Evolutionary conservation across 1,140 invertebrate genomes (phyloP).

Genomic region (Dysdera silvatica): DNA sequence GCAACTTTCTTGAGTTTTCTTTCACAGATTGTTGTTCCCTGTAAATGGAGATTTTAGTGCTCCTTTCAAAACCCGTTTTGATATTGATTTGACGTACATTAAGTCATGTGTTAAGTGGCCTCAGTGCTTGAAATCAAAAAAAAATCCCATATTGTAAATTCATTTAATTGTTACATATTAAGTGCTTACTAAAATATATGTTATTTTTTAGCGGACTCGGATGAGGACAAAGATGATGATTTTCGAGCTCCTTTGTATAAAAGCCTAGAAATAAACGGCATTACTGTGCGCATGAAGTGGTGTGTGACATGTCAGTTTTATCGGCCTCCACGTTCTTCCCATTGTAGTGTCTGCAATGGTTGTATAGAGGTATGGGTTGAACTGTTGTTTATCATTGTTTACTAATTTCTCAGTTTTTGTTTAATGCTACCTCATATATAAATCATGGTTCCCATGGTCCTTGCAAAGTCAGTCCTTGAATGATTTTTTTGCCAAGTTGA

Average conservation of each 20-base stretch:
- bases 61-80: too few relatives aligned
- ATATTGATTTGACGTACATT: too few relatives aligned
- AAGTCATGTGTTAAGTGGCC: too few relatives aligned
- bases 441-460: background rate
- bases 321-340: slow-evolving; percentile 92
- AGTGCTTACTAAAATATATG: background rate
- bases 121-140: too few relatives aligned
- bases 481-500: too few relatives aligned
- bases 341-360: slow-evolving; percentile 98
- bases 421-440: background rate
- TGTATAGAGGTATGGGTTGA: slow-evolving; percentile 80
- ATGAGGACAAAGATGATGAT: slow-evolving; percentile 96
- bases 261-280: slow-evolving; percentile 95
- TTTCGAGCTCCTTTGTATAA: slow-evolving; percentile 94
- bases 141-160: too few relatives aligned
- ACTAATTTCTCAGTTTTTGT: background rate
- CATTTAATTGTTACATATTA: too few relatives aligned
- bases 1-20: too few relatives aligned
- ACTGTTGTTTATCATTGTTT: background rate
- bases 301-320: slow-evolving; percentile 99
- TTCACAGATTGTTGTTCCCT: too few relatives aligned
- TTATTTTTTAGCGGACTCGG: slow-evolving; percentile 68
- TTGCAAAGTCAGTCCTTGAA: background rate
- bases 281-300: slow-evolving; percentile 99
- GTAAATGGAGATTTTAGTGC: too few relatives aligned